Evolutionary conservation across 2,113 vertebrate genomes (phyloP).

Genomic region (Chaetodon trifascialis): DNA sequence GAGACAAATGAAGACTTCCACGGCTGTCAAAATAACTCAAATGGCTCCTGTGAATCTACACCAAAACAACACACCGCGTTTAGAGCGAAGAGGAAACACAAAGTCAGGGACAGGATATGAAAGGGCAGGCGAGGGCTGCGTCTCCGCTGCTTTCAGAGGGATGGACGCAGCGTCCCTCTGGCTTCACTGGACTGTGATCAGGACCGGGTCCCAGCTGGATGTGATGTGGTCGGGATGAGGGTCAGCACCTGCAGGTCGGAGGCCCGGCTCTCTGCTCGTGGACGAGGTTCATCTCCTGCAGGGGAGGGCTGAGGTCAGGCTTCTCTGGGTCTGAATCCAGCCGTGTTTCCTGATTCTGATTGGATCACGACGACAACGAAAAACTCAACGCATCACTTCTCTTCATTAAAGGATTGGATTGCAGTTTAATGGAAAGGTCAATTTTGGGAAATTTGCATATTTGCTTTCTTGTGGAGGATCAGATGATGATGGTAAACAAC

Average conservation of each 20-base stretch:
- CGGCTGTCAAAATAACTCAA: constrained; percentile 34
- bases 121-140: background rate
- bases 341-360: background rate
- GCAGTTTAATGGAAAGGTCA: too few relatives aligned
- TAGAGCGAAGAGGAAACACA: background rate
- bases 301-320: background rate
- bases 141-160: constrained; percentile 1
- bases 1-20: constrained; percentile 46
- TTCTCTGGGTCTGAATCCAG: background rate
- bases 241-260: constrained; percentile 19
- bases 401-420: background rate
- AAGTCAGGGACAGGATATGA: background rate
- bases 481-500: too few relatives aligned
- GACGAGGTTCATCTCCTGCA: background rate
- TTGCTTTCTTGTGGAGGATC: too few relatives aligned
- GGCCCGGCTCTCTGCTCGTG: constrained; percentile 7
- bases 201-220: constrained; percentile 11
- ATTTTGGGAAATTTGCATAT: too few relatives aligned
- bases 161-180: background rate
- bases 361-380: background rate
- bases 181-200: constrained; percentile 5
- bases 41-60: background rate
- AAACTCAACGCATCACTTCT: background rate
- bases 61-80: constrained; percentile 7
- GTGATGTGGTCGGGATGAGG: constrained; percentile 7